These are phyloP conservation scores for Boloria selene DNA, from an alignment of 2,888 invertebrate species.

Conservation along the genomic window DNA sequence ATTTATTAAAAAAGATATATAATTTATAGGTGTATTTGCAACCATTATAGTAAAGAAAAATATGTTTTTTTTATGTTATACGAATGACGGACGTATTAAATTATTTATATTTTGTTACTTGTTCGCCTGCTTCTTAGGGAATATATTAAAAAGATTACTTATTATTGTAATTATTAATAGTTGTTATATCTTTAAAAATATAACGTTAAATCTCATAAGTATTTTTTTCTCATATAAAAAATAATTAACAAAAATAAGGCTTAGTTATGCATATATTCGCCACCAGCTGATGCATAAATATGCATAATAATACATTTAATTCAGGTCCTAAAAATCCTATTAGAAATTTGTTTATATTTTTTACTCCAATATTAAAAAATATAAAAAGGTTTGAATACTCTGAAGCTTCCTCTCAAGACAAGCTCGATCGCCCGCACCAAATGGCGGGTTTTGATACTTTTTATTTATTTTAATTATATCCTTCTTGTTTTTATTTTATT, in stretches of 20 bases:
- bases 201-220: not conserved
- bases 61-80: too few relatives aligned
- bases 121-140: too few relatives aligned
- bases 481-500: not conserved
- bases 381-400: constrained; percentile 29
- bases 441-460: constrained; percentile 33
- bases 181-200: too few relatives aligned
- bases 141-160: too few relatives aligned
- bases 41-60: too few relatives aligned
- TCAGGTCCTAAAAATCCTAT: too few relatives aligned
- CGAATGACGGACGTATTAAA: too few relatives aligned
- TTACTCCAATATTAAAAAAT: not conserved
- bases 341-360: not conserved
- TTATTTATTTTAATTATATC: constrained; percentile 15
- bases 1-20: too few relatives aligned
- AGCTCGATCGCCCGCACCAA: constrained; percentile 23
- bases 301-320: too few relatives aligned
- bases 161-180: too few relatives aligned
- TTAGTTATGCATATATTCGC: not conserved
- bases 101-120: too few relatives aligned
- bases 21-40: too few relatives aligned
- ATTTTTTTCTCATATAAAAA: not conserved
- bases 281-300: not conserved
- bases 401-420: constrained; percentile 37
- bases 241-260: not conserved